These are phyloP conservation scores for Gerris buenoi DNA, from an alignment of 1,140 invertebrate genomes.

Conservation along the genomic window DNA sequence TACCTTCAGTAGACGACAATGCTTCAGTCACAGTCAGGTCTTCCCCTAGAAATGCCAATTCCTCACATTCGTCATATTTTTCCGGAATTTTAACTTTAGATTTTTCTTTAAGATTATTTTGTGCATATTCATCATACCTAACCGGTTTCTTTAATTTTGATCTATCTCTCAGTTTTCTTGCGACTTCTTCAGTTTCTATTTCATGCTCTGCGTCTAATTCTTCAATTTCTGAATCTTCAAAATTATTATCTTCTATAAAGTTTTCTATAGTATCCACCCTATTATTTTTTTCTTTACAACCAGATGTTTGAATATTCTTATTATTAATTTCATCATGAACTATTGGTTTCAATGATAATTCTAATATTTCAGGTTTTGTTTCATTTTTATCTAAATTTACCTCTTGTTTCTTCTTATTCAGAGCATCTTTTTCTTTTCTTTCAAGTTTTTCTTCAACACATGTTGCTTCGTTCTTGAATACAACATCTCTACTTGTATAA, in stretches of 20 bases:
- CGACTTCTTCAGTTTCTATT: not conserved
- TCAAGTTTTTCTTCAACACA: not conserved
- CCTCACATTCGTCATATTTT: no score
- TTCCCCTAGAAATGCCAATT: no score
- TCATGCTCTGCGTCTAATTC: not conserved
- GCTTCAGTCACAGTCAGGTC: no score
- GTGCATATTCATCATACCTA: no score
- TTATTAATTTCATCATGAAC: not conserved
- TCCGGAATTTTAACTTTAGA: no score
- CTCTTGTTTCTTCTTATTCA: not conserved
- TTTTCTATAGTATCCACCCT: not conserved
- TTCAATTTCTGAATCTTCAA: not conserved
- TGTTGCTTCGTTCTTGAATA: not conserved
- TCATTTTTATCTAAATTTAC: not conserved
- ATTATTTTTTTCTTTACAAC: not conserved
- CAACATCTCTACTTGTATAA: not conserved
- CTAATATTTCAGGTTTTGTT: not conserved
- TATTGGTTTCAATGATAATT: not conserved
- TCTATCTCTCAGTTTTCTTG: not conserved
- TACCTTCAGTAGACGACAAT: no score
- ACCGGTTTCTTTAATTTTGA: not conserved
- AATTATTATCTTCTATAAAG: not conserved
- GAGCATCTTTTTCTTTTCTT: no score
- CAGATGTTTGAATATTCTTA: not conserved
- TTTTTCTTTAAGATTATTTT: no score